Conservation (phyloP, 2,888 invertebrate genomes). For the Eupithecia insigniata region DNA sequence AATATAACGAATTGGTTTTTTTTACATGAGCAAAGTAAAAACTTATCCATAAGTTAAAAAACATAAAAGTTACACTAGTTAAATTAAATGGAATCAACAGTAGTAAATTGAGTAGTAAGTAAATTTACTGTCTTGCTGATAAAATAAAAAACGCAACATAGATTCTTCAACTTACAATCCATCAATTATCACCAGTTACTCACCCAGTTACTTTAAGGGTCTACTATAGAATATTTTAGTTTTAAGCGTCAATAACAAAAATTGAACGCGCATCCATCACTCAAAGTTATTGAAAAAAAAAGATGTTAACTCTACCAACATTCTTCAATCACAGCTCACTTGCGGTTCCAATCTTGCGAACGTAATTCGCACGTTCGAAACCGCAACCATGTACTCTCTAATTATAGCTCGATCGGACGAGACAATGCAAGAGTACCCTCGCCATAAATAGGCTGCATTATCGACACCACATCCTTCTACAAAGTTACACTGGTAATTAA, state of each 20-base stretch:
- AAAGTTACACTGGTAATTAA: constrained; percentile 10
- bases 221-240: too few species aligned
- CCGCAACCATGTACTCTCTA: constrained; percentile 11
- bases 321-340: neutral
- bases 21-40: neutral
- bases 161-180: neutral
- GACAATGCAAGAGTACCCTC: constrained; percentile 35
- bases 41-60: too few species aligned
- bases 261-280: too few species aligned
- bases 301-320: neutral
- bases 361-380: neutral
- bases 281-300: too few species aligned
- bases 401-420: constrained; percentile 27
- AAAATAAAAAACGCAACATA: neutral
- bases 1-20: too few species aligned
- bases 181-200: neutral
- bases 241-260: too few species aligned
- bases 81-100: neutral
- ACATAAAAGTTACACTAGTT: neutral
- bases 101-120: too few species aligned
- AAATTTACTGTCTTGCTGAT: neutral
- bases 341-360: neutral
- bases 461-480: constrained; percentile 22
- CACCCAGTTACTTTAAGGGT: too few species aligned
- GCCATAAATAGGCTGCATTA: constrained; percentile 24